Percentiles rank a stretch among this genome's conserved stretches.
Evolutionary conservation across 2,888 invertebrate species (phyloP).

Genomic region (Hemithea aestivaria): DNA sequence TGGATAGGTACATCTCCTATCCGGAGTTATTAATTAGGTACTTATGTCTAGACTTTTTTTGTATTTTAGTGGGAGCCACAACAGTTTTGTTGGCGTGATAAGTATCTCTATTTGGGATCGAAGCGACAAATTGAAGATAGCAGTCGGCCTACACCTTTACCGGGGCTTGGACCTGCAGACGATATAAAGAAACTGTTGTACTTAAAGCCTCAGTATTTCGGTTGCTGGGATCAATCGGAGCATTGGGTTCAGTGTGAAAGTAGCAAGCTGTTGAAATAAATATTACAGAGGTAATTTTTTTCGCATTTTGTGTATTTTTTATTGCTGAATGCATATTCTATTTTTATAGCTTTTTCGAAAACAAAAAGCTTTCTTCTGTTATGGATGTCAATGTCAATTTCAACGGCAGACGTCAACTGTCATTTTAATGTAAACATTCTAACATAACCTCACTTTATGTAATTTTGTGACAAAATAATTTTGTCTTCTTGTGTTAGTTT

Average conservation of each 20-base stretch:
- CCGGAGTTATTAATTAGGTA: too few relatives aligned
- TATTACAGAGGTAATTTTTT: constrained; percentile 1
- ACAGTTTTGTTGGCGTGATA: constrained; percentile 67
- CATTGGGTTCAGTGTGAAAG: constrained; percentile 52
- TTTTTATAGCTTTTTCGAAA: too few relatives aligned
- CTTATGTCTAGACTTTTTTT: neutral
- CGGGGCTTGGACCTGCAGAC: constrained; percentile 45
- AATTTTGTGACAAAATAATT: too few relatives aligned
- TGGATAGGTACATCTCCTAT: too few relatives aligned
- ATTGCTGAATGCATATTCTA: too few relatives aligned
- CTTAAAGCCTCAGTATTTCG: constrained; percentile 50
- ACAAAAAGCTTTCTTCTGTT: too few relatives aligned
- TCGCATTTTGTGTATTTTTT: too few relatives aligned
- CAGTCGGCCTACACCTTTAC: constrained; percentile 44
- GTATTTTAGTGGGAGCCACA: constrained; percentile 9
- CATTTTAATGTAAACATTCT: constrained; percentile 5
- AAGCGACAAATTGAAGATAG: constrained; percentile 51
- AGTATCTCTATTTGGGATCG: constrained; percentile 77
- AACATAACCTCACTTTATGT: constrained; percentile 3
- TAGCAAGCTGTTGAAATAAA: constrained; percentile 12
- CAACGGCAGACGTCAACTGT: neutral
- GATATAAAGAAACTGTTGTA: constrained; percentile 52
- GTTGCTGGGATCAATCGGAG: constrained; percentile 49
- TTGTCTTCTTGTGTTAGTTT: too few relatives aligned
- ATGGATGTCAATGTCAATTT: neutral